Percentiles rank a stretch among this genome's conserved stretches.
phyloP scores from a whole-genome alignment of 2,797 vertebrate genomes.

The Spea hammondii region DNA sequence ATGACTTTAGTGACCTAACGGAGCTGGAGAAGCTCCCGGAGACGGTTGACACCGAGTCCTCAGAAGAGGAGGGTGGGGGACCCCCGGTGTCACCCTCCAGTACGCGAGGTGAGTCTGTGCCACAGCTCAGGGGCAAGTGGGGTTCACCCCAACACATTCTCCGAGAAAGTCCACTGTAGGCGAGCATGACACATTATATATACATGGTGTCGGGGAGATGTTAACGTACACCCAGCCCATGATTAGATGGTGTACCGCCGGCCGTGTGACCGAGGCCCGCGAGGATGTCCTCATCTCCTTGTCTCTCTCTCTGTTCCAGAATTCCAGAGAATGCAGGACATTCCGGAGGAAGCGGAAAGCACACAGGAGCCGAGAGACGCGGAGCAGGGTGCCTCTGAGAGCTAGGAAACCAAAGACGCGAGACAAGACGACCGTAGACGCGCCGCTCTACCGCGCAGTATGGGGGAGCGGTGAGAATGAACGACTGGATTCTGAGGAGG shows the following conservation, averaged over 20 bases:
- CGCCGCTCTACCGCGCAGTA: slow-evolving; percentile 2
- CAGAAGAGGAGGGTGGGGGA: slow-evolving; percentile 62
- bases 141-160: too few species aligned
- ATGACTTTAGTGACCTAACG: slow-evolving; percentile 36
- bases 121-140: background rate
- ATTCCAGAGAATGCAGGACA: slow-evolving; percentile 86
- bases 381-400: slow-evolving; percentile 60
- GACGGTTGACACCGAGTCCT: slow-evolving; percentile 33
- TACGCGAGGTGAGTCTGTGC: slow-evolving; percentile 60
- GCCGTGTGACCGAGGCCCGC: background rate
- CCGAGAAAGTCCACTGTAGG: too few species aligned
- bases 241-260: background rate
- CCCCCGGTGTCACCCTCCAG: slow-evolving; percentile 63
- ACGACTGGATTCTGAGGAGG: slow-evolving; percentile 9
- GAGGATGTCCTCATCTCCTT: background rate
- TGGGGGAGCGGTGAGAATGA: slow-evolving; percentile 25
- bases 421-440: slow-evolving; percentile 4
- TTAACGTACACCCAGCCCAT: background rate
- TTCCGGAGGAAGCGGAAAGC: slow-evolving; percentile 86
- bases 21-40: slow-evolving; percentile 39
- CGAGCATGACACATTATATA: background rate
- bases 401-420: slow-evolving; percentile 56
- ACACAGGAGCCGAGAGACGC: slow-evolving; percentile 65
- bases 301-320: slow-evolving; percentile 53
- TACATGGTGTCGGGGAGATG: background rate